These are phyloP conservation scores for Numenius phaeopus DNA, from an alignment of 2,797 vertebrate genomes.

Conservation along the genomic window DNA sequence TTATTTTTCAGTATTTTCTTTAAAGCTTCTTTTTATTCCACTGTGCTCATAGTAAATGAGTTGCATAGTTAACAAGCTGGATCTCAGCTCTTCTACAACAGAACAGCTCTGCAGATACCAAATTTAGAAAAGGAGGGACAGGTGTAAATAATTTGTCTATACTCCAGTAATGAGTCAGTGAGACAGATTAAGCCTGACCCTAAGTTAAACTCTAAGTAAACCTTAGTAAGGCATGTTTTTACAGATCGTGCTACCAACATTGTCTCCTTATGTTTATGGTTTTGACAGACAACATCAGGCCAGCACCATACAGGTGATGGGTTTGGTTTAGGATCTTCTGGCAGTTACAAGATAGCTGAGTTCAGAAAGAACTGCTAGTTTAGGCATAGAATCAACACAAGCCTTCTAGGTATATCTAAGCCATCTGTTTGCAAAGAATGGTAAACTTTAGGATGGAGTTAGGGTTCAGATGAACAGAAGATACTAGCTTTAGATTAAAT, in stretches of 20 bases:
- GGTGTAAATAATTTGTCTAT: neutral
- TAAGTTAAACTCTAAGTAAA: neutral
- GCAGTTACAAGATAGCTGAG: accelerated
- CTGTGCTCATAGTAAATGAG: neutral
- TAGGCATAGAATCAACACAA: neutral
- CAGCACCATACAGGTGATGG: neutral
- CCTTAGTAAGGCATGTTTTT: neutral
- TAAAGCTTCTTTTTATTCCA: neutral
- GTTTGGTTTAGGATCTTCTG: neutral
- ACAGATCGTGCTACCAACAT: neutral
- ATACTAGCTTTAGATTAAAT: neutral
- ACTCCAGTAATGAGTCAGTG: neutral
- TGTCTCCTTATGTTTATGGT: neutral
- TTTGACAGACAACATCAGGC: neutral
- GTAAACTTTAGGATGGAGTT: neutral
- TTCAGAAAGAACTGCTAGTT: neutral
- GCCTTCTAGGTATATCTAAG: neutral
- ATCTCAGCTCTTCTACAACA: neutral
- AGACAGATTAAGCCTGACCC: neutral
- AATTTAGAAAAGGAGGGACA: neutral
- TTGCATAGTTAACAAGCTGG: neutral
- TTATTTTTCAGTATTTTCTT: neutral
- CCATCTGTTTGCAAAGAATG: neutral
- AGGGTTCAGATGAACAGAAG: neutral
- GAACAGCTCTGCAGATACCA: neutral